Evolutionary conservation across 2,797 vertebrate genomes (phyloP), one percentile per base, ranked within the genome.

Genomic region (Propithecus perrieri): DNA sequence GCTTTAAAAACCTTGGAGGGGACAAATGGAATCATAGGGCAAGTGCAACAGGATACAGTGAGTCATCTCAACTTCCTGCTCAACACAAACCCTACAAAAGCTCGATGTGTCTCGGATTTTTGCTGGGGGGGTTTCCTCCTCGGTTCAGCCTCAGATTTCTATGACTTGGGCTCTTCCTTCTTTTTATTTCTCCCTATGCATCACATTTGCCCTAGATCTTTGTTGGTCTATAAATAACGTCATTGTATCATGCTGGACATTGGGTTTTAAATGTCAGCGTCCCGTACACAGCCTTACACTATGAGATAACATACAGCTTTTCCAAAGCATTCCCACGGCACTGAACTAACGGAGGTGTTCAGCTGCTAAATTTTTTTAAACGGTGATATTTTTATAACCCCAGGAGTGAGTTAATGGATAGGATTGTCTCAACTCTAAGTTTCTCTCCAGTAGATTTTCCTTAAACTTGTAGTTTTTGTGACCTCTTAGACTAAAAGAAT

Each of bases 11-110:
- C 55, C 75, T 93, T 65, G 61, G 59, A 81, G 48, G 41, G 14
- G 41, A 83, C 87, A 59, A 80, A 86, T 43, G 46, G 86, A 91
- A 61, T 43, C 93, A 57, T 0, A 0, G 78, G 46, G 69, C 7
- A 17, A 86, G 95, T 33, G 57, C 35, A n/a, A 67, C 81, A 75
- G 94, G 88, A 94, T 18, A 0, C 50, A 0, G 20, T 95, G 89
- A 97, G 85, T 96, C 97, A 97, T 72, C 75, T 38, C 53, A 12
- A 43, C 88, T 80, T 96, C 74, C 89, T 65, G 41, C 81, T 81
- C 67, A 88, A 85, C 91, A 85, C 41, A 48, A 75, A 57, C 89
- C 78, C 63, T 57, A 91, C 87, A 72, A 85, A 72, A 95, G 83
- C 89, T 76, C 65, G 1, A 33, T 65, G 90, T 67, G 69, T 55